These are phyloP conservation scores for Eurytoma californica DNA, from an alignment of 2,888 invertebrate genomes.

Conservation along the genomic window DNA sequence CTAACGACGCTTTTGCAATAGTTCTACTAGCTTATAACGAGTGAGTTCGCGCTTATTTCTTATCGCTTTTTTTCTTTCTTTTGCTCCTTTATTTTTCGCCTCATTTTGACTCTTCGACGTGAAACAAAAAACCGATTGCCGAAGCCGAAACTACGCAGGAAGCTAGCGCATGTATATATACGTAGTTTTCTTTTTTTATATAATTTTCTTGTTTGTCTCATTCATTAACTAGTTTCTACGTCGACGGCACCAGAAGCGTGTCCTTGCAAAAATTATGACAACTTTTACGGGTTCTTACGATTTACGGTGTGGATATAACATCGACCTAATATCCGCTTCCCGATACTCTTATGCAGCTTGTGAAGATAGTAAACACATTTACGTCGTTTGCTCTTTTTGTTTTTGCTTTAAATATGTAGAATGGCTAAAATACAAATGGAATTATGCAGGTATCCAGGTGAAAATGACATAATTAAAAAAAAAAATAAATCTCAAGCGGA, in stretches of 20 bases:
- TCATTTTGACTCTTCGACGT: neutral
- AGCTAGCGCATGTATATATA: constrained; percentile 23
- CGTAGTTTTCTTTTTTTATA: constrained; percentile 7
- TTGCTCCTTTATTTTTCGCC: neutral
- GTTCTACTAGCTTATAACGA: constrained; percentile 17
- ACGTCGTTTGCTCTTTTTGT: neutral
- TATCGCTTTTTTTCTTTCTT: constrained; percentile 14
- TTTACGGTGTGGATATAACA: constrained; percentile 5
- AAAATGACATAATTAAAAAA: too few species aligned
- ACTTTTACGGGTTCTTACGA: neutral
- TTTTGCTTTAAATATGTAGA: neutral
- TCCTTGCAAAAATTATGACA: constrained; percentile 30
- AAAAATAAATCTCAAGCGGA: too few species aligned
- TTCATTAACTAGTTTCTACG: constrained; percentile 29
- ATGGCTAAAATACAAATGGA: neutral
- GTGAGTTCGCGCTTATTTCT: constrained; percentile 3
- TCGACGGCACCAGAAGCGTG: constrained; percentile 40
- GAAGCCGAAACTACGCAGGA: constrained; percentile 55
- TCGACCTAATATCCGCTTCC: constrained; percentile 7
- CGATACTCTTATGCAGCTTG: neutral
- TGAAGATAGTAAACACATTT: constrained; percentile 1
- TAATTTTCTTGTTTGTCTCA: constrained; percentile 15
- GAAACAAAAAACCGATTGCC: constrained; percentile 47
- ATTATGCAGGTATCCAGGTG: too few species aligned
- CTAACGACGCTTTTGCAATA: constrained; percentile 9